These are phyloP conservation scores for Antedon mediterranea DNA, from an alignment of 53 echinoderm and acorn worm species.

Conservation along the genomic window DNA sequence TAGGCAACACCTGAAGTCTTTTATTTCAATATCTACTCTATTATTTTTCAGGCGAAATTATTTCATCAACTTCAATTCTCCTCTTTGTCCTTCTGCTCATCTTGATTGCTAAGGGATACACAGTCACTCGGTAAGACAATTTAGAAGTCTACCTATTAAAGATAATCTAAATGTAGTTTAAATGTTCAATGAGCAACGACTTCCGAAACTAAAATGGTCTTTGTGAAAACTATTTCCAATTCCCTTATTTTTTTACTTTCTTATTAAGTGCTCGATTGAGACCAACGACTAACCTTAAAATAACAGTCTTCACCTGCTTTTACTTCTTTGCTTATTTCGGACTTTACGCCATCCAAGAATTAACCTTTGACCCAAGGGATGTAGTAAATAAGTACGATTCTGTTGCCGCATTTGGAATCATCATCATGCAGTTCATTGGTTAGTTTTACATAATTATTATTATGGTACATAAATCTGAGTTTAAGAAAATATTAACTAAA, in stretches of 20 bases:
- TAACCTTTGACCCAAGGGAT: constrained; percentile 27
- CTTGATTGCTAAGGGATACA: constrained; percentile 45
- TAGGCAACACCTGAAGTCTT: no score
- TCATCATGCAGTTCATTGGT: constrained; percentile 27
- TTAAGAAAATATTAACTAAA: no score
- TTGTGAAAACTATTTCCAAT: no score
- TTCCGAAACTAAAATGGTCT: no score
- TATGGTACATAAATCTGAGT: no score
- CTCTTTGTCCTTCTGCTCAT: constrained; percentile 40
- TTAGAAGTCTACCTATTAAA: not conserved
- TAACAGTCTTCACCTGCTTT: constrained; percentile 19
- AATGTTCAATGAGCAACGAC: not conserved
- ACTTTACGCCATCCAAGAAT: constrained; percentile 16
- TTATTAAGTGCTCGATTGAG: constrained; percentile 25
- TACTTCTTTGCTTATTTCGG: constrained; percentile 18
- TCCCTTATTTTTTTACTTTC: not conserved
- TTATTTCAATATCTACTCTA: not conserved
- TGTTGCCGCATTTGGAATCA: constrained; percentile 20
- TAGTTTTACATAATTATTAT: not conserved
- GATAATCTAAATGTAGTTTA: not conserved
- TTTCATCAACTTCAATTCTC: constrained; percentile 22
- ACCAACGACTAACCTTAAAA: constrained; percentile 17
- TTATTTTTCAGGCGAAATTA: constrained; percentile 19
- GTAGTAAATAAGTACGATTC: constrained; percentile 37
- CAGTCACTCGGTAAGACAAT: constrained; percentile 32